A percentile compares a stretch with the other conserved stretches of the same genome.
Conservation (phyloP, 2,888 invertebrate genomes). For the Drosophila barbarae region DNA sequence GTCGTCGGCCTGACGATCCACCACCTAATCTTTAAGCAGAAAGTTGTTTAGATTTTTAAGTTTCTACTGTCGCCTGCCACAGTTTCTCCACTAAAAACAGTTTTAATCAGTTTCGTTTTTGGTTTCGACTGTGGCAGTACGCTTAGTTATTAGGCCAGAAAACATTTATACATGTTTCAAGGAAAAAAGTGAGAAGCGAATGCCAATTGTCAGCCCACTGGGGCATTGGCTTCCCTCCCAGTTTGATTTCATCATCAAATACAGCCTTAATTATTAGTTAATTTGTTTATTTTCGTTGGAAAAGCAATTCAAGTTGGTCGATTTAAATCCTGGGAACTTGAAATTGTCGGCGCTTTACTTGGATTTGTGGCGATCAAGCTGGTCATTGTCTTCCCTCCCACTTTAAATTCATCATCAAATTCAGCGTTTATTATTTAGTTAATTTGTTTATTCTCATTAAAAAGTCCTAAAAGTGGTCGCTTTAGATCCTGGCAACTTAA, state of each 20-base stretch:
- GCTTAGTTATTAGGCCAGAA: slow-evolving; percentile 49
- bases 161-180: slow-evolving; percentile 42
- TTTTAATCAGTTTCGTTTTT: slow-evolving; percentile 49
- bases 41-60: slow-evolving; percentile 64
- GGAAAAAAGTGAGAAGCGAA: slow-evolving; percentile 1
- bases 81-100: slow-evolving; percentile 34
- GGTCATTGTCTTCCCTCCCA: slow-evolving; percentile 12
- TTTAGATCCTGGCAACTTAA: background rate
- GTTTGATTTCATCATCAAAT: slow-evolving; percentile 45
- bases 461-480: background rate
- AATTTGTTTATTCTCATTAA: background rate
- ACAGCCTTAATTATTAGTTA: slow-evolving; percentile 14
- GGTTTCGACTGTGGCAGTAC: slow-evolving; percentile 28
- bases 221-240: slow-evolving; percentile 19
- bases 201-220: slow-evolving; percentile 19
- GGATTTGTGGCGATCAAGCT: too few relatives aligned
- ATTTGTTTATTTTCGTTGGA: slow-evolving; percentile 4
- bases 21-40: slow-evolving; percentile 46
- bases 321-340: too few relatives aligned
- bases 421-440: slow-evolving; percentile 12
- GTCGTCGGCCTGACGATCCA: background rate
- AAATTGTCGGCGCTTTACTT: too few relatives aligned
- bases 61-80: slow-evolving; percentile 32
- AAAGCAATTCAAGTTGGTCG: too few relatives aligned
- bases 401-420: slow-evolving; percentile 45